Evolutionary conservation across 2,797 vertebrate genomes (phyloP), one percentile per base, ranked within the genome.

Genomic region (Rhinatrema bivittatum): DNA sequence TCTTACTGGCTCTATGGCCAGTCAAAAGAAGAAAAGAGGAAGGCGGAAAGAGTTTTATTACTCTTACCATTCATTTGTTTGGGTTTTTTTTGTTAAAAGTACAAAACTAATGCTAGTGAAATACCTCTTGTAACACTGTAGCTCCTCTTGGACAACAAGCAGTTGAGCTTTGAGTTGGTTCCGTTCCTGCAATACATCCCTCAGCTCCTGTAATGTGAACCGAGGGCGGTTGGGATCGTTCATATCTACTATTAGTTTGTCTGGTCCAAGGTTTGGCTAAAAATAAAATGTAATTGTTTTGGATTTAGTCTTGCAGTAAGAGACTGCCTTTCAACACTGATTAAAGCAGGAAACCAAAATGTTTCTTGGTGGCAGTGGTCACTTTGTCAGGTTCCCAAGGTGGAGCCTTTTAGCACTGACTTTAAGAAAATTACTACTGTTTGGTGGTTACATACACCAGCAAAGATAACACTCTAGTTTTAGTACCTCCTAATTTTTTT

Each of bases 201-300:
- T 82, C 57, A 99, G 82, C 72, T 99, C 96, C 68, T 96, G 89
- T 54, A 98, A 79, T 0, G 96, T 99, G 76, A 99, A 99, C n/a
- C 94, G 87, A 0, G 96, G 96, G 11, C 95, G 86, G 59, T 94
- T 87, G 9, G 94, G 91, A 32, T 98, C 95, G 0, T 81, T 83
- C 53, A 97, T 74, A 71, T 99, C 95, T 6, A 97, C 81, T 26
- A 96, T 61, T 70, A 94, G 65, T 53, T 94, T 87, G 68, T 96
- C 85, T 1, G 90, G 82, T 6, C 93, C 91, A 9, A 68, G 64
- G 23, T 46, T 73, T 51, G 81, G 74, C 89, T 89, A 65, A 9
- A 66, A 35, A 63, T 4, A 59, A 41, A 42, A 42, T 0, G 1
- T 5, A 7, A 5, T 16, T 13, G 11, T 3, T 2, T 8, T 3